Conservation (phyloP, 1,140 invertebrate genomes). For the Lordiphosa collinella region DNA sequence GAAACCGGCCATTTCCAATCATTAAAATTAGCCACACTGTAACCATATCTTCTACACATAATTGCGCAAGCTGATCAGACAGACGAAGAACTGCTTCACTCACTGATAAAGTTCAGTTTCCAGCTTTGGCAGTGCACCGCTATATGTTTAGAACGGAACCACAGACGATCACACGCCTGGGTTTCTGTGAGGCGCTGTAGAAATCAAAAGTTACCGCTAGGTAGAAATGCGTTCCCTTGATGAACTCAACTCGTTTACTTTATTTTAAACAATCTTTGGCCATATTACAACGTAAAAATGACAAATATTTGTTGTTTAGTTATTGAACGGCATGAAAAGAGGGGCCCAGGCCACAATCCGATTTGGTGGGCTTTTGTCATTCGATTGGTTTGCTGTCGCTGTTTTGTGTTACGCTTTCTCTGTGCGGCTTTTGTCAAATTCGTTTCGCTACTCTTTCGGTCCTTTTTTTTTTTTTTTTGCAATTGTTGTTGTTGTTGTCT, state of each 20-base stretch:
- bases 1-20: too few species aligned
- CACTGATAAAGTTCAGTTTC: neutral
- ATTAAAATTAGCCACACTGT: too few species aligned
- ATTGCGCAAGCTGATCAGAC: too few species aligned
- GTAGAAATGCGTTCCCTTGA: constrained; percentile 23
- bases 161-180: neutral
- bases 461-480: constrained; percentile 49
- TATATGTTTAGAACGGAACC: constrained; percentile 47
- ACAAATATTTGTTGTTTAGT: constrained; percentile 73
- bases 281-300: constrained; percentile 60
- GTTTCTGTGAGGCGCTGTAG: constrained; percentile 22
- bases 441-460: constrained; percentile 67
- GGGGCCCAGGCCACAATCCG: constrained; percentile 60
- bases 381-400: constrained; percentile 61
- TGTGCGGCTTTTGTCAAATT: constrained; percentile 59
- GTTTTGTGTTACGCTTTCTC: constrained; percentile 66
- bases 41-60: too few species aligned
- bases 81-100: too few species aligned
- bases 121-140: constrained; percentile 27
- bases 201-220: constrained; percentile 68
- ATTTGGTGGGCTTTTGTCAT: constrained; percentile 70
- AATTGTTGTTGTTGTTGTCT: constrained; percentile 6
- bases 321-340: constrained; percentile 68
- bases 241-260: constrained; percentile 14
- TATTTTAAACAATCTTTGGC: constrained; percentile 36